Percentiles rank a stretch among this genome's conserved stretches.
These are phyloP conservation scores for Chlorocebus sabaeus DNA, from an alignment of 2,113 vertebrate species.

Conservation along the genomic window DNA sequence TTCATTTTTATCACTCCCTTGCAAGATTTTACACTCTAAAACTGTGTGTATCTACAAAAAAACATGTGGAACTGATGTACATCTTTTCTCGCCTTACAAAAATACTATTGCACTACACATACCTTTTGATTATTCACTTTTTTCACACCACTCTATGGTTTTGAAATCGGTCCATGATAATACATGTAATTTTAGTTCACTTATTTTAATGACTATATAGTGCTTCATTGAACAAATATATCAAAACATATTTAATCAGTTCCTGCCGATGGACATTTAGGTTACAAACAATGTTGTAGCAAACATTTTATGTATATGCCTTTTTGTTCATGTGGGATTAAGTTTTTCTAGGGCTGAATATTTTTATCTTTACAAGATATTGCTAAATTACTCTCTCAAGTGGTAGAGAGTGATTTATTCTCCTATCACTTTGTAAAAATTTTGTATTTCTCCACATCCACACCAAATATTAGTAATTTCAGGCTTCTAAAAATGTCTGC, in stretches of 20 bases:
- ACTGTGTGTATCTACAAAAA: neutral
- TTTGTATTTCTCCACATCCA: neutral
- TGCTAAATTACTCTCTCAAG: neutral
- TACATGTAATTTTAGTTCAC: neutral
- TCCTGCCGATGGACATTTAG: neutral
- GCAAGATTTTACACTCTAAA: neutral
- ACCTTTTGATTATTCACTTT: neutral
- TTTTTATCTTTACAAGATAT: slow-evolving; percentile 7
- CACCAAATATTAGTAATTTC: neutral
- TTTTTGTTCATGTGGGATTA: neutral
- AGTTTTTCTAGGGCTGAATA: neutral
- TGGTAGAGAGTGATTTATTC: neutral
- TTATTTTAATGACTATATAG: neutral
- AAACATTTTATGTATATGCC: neutral
- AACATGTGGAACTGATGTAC: neutral
- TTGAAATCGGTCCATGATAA: neutral
- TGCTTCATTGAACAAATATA: neutral
- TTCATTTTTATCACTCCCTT: neutral
- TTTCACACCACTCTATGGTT: neutral
- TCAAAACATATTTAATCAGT: neutral
- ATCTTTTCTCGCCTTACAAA: neutral
- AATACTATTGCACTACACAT: neutral
- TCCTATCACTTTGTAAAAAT: neutral
- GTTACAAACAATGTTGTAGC: neutral
- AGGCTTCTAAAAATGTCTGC: neutral